These are phyloP conservation scores for Steinernema khuongi DNA, from an alignment of 1,140 invertebrate species.

Conservation along the genomic window DNA sequence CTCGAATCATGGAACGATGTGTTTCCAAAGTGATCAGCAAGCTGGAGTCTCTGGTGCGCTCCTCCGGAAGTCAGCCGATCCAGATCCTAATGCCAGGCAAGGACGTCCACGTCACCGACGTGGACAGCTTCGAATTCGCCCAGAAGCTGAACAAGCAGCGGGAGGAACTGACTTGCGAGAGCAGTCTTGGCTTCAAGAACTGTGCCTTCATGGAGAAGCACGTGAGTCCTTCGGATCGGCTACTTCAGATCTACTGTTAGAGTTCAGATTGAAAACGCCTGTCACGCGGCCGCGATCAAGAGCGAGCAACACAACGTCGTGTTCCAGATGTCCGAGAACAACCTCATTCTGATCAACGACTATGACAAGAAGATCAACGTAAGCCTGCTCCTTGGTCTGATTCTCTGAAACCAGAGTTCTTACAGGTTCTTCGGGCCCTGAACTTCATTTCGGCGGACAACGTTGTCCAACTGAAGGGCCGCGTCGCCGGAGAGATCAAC, in stretches of 20 bases:
- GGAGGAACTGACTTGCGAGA: constrained; percentile 63
- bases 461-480: constrained; percentile 74
- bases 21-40: not conserved
- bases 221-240: constrained; percentile 26
- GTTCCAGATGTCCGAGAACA: constrained; percentile 69
- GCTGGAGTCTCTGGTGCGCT: not conserved
- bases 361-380: constrained; percentile 73
- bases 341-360: constrained; percentile 77
- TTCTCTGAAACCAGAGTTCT: constrained; percentile 42
- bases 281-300: not conserved
- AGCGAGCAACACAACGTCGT: constrained; percentile 22
- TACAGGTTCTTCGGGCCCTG: constrained; percentile 71
- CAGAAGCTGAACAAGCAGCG: constrained; percentile 70
- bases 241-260: not conserved
- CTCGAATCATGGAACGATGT: constrained; percentile 1
- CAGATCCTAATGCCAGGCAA: constrained; percentile 63
- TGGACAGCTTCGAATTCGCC: constrained; percentile 66
- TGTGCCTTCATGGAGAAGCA: constrained; percentile 40
- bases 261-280: constrained; percentile 13
- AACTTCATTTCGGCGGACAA: constrained; percentile 69
- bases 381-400: not conserved
- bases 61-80: not conserved
- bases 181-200: constrained; percentile 27
- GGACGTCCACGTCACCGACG: constrained; percentile 63
- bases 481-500: constrained; percentile 90